Conservation (phyloP, 2,797 vertebrate species). For the Paguma larvata region DNA sequence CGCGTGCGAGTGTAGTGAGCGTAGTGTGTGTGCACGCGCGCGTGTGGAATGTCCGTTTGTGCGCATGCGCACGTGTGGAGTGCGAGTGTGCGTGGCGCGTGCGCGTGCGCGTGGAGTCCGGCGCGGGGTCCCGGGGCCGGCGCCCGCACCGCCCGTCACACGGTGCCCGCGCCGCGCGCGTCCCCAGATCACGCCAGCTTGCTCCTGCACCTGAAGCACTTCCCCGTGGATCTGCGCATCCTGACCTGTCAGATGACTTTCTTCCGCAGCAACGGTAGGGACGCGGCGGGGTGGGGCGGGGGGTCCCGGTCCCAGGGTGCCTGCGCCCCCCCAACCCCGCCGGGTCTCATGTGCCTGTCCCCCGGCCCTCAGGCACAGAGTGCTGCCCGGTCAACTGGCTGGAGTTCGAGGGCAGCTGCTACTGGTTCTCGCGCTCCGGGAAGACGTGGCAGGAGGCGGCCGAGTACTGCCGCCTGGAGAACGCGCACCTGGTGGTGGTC, state of each 20-base stretch:
- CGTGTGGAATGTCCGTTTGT: too few relatives aligned
- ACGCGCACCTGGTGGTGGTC: constrained; percentile 87
- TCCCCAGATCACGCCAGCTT: constrained; percentile 67
- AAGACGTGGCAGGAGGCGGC: constrained; percentile 85
- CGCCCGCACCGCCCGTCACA: accelerated
- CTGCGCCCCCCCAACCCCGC: neutral
- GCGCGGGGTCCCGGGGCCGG: neutral
- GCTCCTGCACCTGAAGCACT: constrained; percentile 74
- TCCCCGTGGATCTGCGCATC: constrained; percentile 37
- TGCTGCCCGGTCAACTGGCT: constrained; percentile 90
- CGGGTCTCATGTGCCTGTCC: neutral
- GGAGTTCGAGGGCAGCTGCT: constrained; percentile 83
- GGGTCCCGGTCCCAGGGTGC: accelerated
- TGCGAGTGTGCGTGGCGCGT: neutral
- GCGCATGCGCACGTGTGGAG: too few relatives aligned
- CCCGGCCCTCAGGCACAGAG: constrained; percentile 24
- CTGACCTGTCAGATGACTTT: constrained; percentile 72
- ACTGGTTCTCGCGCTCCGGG: constrained; percentile 84
- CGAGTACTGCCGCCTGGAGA: constrained; percentile 86
- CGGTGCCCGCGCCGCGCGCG: neutral
- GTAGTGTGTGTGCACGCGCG: too few relatives aligned
- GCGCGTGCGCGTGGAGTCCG: too few relatives aligned
- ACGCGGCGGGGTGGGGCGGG: too few relatives aligned
- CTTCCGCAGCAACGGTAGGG: constrained; percentile 66
- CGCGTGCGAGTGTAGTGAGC: too few relatives aligned